Evolutionary conservation across 1,140 invertebrate genomes (phyloP).

Genomic region (Drosophila willistoni): DNA sequence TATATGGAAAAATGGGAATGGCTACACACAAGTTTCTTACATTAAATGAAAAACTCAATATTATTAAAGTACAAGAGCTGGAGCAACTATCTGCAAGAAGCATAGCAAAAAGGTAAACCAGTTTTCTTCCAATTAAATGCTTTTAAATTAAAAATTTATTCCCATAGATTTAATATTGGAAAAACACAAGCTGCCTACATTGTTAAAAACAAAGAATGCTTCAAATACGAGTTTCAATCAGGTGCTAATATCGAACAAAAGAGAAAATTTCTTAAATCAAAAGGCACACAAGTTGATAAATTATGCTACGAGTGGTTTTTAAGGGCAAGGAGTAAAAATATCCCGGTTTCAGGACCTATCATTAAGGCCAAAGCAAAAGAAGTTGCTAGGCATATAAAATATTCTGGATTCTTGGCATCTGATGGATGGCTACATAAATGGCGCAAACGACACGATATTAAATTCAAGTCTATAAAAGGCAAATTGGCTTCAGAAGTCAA

Average conservation of each 20-base stretch:
- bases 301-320: neutral
- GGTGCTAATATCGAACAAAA: neutral
- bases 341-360: neutral
- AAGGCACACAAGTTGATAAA: neutral
- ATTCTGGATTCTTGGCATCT: neutral
- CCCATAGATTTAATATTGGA: neutral
- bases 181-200: neutral
- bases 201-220: neutral
- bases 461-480: neutral
- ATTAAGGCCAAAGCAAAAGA: neutral
- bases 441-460: neutral
- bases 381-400: neutral
- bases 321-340: neutral
- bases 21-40: neutral
- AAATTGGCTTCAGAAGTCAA: neutral
- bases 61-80: neutral
- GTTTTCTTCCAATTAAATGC: neutral
- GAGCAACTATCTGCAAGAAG: neutral
- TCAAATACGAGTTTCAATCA: neutral
- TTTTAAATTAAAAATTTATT: neutral
- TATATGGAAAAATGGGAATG: neutral
- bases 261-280: neutral
- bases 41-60: neutral
- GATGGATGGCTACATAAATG: conserved; percentile 4
- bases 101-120: neutral